phyloP scores from a whole-genome alignment of 2,113 vertebrate genomes.

The Pelobates fuscus region DNA sequence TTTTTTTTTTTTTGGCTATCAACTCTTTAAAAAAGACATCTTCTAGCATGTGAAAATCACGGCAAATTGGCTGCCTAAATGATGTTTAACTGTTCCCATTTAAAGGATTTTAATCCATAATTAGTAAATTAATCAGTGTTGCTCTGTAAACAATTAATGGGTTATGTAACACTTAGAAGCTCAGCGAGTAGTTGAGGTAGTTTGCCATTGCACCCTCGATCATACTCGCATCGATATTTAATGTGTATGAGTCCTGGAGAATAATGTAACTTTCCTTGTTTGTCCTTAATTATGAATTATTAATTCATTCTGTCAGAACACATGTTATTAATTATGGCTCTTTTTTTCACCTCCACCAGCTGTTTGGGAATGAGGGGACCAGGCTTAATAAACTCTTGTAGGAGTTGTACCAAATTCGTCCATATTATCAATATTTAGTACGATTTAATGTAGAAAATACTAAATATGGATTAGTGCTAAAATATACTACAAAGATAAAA shows the following conservation, averaged over 20 bases:
- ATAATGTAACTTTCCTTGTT: slow-evolving; percentile 63
- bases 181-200: slow-evolving; percentile 52
- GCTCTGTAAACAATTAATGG: slow-evolving; percentile 54
- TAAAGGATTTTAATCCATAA: slow-evolving; percentile 27
- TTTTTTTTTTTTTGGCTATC: slow-evolving; percentile 56
- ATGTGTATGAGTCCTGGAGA: slow-evolving; percentile 61
- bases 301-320: slow-evolving; percentile 73
- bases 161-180: slow-evolving; percentile 24
- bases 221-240: slow-evolving; percentile 47
- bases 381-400: slow-evolving; percentile 48
- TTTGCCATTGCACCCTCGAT: slow-evolving; percentile 29
- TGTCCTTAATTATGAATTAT: slow-evolving; percentile 76
- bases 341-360: slow-evolving; percentile 64
- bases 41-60: slow-evolving; percentile 17
- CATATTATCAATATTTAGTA: not conserved
- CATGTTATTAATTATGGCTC: slow-evolving; percentile 74
- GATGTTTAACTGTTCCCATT: slow-evolving; percentile 26
- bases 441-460: not conserved
- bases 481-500: too few relatives aligned
- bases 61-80: slow-evolving; percentile 37
- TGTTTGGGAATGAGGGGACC: slow-evolving; percentile 65
- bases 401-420: not conserved
- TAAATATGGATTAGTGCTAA: too few relatives aligned
- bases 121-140: slow-evolving; percentile 53
- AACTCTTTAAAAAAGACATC: slow-evolving; percentile 55